phyloP scores from a whole-genome alignment of 1,140 invertebrate genomes.

The Dreissena polymorpha region DNA sequence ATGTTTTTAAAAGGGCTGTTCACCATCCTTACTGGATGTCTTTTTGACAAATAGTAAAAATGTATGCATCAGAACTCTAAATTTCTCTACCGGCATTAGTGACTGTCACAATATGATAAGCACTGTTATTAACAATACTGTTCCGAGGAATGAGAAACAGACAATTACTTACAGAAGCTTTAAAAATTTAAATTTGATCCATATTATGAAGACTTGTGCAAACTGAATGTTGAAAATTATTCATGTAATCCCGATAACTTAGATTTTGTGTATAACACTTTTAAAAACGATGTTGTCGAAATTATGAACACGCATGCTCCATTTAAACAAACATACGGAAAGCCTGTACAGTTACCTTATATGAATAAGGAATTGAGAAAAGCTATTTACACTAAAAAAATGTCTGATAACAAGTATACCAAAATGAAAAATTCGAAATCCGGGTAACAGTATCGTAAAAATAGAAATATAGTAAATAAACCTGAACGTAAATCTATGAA shows the following conservation, averaged over 20 bases:
- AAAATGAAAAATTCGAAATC: neutral
- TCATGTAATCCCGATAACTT: neutral
- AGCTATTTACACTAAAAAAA: slow-evolving; percentile 4
- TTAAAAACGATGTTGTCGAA: neutral
- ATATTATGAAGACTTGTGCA: neutral
- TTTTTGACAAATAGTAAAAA: slow-evolving; percentile 25
- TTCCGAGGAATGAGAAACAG: neutral
- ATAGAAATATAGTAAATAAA: slow-evolving; percentile 19
- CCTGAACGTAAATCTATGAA: slow-evolving; percentile 33
- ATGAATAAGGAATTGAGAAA: neutral
- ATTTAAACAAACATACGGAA: neutral
- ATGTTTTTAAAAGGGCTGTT: slow-evolving; percentile 38
- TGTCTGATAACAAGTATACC: neutral
- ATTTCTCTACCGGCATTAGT: slow-evolving; percentile 32
- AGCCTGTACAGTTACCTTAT: neutral
- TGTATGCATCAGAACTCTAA: slow-evolving; percentile 14
- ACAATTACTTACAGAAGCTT: neutral
- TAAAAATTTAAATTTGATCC: neutral
- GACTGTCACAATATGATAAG: slow-evolving; percentile 44
- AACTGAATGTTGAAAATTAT: neutral
- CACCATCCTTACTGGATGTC: slow-evolving; percentile 42
- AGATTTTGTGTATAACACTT: neutral
- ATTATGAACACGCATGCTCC: neutral
- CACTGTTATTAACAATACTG: slow-evolving; percentile 1
- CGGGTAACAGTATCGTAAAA: neutral